phyloP scores from a whole-genome alignment of 1,140 invertebrate species.

The Eciton burchellii region DNA sequence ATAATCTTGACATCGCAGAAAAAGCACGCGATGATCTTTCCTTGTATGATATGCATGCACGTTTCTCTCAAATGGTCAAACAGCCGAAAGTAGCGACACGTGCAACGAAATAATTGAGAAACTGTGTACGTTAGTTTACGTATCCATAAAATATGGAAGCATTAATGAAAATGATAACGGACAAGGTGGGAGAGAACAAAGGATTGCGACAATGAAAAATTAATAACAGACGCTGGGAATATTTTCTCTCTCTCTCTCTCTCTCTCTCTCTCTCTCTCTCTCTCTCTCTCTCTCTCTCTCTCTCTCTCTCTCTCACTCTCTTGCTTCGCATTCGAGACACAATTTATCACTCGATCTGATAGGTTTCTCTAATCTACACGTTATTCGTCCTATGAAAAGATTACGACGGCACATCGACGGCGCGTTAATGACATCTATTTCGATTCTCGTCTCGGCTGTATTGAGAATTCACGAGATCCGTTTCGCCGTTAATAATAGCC shows the following conservation, averaged over 20 bases:
- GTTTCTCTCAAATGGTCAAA: constrained; percentile 35
- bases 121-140: constrained; percentile 45
- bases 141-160: constrained; percentile 53
- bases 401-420: not conserved
- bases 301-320: no score
- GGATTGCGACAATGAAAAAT: constrained; percentile 55
- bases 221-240: constrained; percentile 28
- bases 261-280: no score
- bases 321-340: constrained; percentile 19
- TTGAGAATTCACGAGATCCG: not conserved
- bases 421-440: not conserved
- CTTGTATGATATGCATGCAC: not conserved
- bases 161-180: constrained; percentile 53
- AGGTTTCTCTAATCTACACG: constrained; percentile 38
- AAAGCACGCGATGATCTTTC: not conserved
- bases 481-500: no score
- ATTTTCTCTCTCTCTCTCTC: no score
- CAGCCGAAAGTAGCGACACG: constrained; percentile 24
- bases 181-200: constrained; percentile 2
- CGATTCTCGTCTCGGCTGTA: not conserved
- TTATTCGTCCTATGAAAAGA: constrained; percentile 14
- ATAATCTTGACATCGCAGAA: constrained; percentile 12
- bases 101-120: constrained; percentile 47
- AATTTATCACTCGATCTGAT: constrained; percentile 39
- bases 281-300: no score